Evolutionary conservation across 1,140 invertebrate genomes (phyloP), one percentile per base, ranked within the genome.

Genomic region (Oryzaephilus surinamensis): DNA sequence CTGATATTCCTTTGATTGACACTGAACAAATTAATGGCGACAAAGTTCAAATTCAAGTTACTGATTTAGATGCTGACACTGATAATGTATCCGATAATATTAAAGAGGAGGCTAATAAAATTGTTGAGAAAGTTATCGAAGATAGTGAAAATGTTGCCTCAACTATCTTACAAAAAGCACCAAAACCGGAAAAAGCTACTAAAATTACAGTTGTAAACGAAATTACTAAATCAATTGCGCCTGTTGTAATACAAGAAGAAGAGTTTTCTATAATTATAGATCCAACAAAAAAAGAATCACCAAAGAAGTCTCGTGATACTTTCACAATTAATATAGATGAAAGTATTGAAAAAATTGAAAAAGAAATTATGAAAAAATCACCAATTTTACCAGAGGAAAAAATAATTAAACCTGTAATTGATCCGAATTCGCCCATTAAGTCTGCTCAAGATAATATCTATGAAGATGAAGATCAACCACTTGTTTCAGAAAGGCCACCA

Each of bases 241-340:
- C 56, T 3, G 35, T 48, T 12, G 40, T 54, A 6, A 49, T 54
- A 15, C 48, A 58, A 43, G 46, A 47, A 36, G 55, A 53, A 41
- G 51, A 55, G 31, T 55, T 55, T 43, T 48, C 46, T 4, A 47
- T 57, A 13, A 33, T 46, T 14, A 44, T 57, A 16, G 48, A 55
- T 29, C 49, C 49, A 8, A 55, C 47, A 3, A 48, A 26, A 27
- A 55, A 47, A 16, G 43, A 42, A 24, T 43, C 48, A 0, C 46
- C 47, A 3, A 52, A 51, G 30, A 51, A 49, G 32, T 51, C 48
- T 3, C 46, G 28, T 13, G 47, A 57, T 49, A 52, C 45, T 6
- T 48, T 48, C 21, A 52, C 50, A 7, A 23, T 52, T 7, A 51
- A 50, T 19, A 51, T 58, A 28, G 48, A 55, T 27, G 46, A 54